Conservation (phyloP, 2,888 invertebrate species). For the Drosophila crucigera region DNA sequence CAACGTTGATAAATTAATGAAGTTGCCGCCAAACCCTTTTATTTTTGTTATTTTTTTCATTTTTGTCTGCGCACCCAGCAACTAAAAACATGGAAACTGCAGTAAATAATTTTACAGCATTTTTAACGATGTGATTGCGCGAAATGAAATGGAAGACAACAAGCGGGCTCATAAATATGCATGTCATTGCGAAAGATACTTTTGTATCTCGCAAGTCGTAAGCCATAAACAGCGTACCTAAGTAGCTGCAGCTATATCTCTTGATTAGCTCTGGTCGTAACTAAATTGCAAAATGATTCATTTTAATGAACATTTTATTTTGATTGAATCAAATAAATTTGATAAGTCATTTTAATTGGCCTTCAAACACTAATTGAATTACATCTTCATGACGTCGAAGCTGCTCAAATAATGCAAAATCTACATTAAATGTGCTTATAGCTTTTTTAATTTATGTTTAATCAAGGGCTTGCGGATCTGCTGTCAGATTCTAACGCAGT, state of each 20-base stretch:
- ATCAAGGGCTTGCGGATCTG: background rate
- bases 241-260: constrained; percentile 30
- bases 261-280: constrained; percentile 28
- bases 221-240: constrained; percentile 42
- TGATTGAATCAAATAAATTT: constrained; percentile 47
- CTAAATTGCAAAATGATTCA: constrained; percentile 20
- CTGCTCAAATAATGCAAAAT: too few species aligned
- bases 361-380: constrained; percentile 14
- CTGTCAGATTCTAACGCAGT: too few species aligned
- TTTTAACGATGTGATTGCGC: constrained; percentile 66
- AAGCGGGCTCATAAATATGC: constrained; percentile 62
- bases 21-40: constrained; percentile 61
- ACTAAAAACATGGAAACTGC: constrained; percentile 41
- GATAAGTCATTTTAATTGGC: constrained; percentile 19
- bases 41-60: background rate
- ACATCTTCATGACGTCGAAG: background rate
- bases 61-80: constrained; percentile 8
- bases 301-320: constrained; percentile 24
- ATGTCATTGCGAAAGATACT: constrained; percentile 54
- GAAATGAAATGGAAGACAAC: constrained; percentile 43
- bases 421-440: too few species aligned
- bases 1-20: constrained; percentile 69
- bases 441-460: background rate
- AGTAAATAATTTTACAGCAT: constrained; percentile 60
- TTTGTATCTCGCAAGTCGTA: constrained; percentile 37